Conservation (phyloP, 2,113 vertebrate species). For the Strigops habroptila region DNA sequence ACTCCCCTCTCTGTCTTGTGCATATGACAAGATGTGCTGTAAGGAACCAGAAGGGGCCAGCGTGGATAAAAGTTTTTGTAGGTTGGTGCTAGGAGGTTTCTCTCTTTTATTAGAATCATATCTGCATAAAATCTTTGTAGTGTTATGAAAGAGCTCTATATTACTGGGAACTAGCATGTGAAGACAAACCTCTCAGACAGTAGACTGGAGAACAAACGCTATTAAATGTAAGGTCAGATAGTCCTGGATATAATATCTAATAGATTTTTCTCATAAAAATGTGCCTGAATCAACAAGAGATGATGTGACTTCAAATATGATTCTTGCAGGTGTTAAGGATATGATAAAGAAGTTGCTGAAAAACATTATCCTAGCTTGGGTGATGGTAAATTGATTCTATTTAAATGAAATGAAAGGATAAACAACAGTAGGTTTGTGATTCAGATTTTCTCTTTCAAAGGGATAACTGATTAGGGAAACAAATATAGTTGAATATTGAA, state of each 20-base stretch:
- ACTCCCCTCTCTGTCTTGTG: neutral
- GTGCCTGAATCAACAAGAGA: neutral
- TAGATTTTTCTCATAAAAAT: conserved; percentile 12
- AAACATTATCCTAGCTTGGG: neutral
- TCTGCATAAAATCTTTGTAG: neutral
- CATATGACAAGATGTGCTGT: neutral
- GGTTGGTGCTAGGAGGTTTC: neutral
- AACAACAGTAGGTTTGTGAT: neutral
- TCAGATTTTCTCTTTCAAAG: conserved; percentile 36
- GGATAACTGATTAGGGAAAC: neutral
- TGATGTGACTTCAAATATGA: neutral
- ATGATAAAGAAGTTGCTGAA: neutral
- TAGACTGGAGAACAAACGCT: neutral
- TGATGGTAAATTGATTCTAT: neutral
- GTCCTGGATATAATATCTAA: neutral
- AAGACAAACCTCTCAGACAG: neutral
- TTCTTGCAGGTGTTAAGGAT: neutral
- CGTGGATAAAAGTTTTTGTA: neutral
- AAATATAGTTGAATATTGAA: neutral
- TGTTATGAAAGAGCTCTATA: neutral
- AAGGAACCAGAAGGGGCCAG: neutral
- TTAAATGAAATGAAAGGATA: conserved; percentile 26
- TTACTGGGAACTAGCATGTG: neutral
- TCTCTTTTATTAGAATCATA: neutral
- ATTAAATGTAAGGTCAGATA: neutral